phyloP scores from a whole-genome alignment of 2,888 invertebrate species.

The Chrysolina americana region DNA sequence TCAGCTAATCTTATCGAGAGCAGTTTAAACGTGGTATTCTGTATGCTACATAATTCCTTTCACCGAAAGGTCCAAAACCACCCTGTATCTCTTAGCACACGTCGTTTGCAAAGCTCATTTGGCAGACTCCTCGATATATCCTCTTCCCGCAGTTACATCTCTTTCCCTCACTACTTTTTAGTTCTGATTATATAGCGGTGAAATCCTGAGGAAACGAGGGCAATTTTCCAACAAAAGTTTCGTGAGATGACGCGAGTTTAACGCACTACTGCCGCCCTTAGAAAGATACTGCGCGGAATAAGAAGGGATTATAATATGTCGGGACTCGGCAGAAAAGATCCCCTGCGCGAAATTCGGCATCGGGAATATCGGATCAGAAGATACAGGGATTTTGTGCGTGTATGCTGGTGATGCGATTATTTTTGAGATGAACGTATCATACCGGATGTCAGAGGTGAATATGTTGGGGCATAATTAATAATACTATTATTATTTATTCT shows the following conservation, averaged over 20 bases:
- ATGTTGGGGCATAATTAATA: too few species aligned
- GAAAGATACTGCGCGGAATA: not conserved
- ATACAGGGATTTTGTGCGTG: conserved; percentile 4
- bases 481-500: too few species aligned
- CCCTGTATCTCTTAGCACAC: not conserved
- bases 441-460: too few species aligned
- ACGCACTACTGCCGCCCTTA: not conserved
- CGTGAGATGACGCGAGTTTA: not conserved
- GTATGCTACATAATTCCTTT: too few species aligned
- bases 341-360: not conserved
- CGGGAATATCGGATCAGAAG: not conserved
- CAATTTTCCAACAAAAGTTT: conserved; percentile 17
- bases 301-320: conserved; percentile 15
- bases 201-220: conserved; percentile 2
- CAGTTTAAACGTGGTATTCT: too few species aligned
- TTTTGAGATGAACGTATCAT: not conserved
- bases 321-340: conserved; percentile 7
- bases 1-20: too few species aligned
- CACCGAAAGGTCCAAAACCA: not conserved
- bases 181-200: conserved; percentile 14
- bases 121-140: not conserved
- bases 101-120: not conserved
- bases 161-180: not conserved
- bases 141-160: not conserved
- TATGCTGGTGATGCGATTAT: not conserved